Evolutionary conservation across 1,140 invertebrate genomes (phyloP), one percentile per base, ranked within the genome.

Genomic region (Patella vulgata): DNA sequence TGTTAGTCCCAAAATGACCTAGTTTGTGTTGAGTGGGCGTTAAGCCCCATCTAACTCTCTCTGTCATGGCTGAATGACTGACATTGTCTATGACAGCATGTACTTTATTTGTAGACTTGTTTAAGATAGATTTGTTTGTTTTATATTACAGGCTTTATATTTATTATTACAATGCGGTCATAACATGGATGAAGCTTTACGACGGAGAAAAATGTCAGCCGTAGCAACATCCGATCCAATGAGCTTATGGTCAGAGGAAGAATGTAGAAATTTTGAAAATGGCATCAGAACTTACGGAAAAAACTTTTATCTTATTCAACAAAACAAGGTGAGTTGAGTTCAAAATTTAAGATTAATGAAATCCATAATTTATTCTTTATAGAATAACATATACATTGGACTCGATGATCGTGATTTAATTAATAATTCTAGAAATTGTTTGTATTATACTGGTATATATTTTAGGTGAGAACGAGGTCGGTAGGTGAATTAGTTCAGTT

Each of bases 401-500:
- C 9, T 23, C 14, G 33, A 40, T 25, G 12, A 40, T 25, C 5
- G 17, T 17, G 39, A 36, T n/a, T 21, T 33, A 1, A 46, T 14
- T 23, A 2, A 42, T 39, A 14, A 3, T 50, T 56, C 3, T 23
- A 27, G 44, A 17, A 14, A 55, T 2, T 47, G 11, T 56, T 56
- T 55, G 36, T 63, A 21, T 25, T 47, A 23, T 50, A 27, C 5
- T 30, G 21, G 5, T 36, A 36, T 36, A 36, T 39, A 67, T 71
- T 79, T 44, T 66, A 92, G 90, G 91, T 96, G 21, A 88, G 92
- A 77, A 97, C 95, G 50, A 86, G 96, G 78, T 94, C 95, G n/a
- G 95, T 98, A 27, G 93, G 94, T 28, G 97, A 99, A 85, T 85
- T 99, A 47, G 95, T 98, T 39, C 94, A 98, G 79, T 98, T 98